phyloP scores from a whole-genome alignment of 2,113 vertebrate genomes.

The Neolamprologus sp. region DNA sequence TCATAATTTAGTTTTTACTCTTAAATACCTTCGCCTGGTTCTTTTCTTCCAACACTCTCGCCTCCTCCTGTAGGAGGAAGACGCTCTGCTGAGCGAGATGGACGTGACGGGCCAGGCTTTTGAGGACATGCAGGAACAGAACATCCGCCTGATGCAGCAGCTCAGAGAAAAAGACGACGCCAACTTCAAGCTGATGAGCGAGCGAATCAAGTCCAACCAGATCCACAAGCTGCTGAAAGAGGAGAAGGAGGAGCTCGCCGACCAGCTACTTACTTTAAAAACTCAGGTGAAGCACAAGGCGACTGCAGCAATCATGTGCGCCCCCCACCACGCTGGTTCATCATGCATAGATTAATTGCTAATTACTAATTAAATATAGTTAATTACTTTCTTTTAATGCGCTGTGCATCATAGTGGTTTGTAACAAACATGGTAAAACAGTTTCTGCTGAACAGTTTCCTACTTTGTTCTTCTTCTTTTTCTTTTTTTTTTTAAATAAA shows the following conservation, averaged over 20 bases:
- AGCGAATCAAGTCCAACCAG: constrained; percentile 96
- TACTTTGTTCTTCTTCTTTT: rapidly evolving
- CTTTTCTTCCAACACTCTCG: background rate
- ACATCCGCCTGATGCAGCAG: constrained; percentile 96
- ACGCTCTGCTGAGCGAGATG: constrained; percentile 95
- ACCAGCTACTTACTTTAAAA: constrained; percentile 91
- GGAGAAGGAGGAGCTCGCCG: constrained; percentile 94
- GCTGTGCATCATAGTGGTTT: background rate
- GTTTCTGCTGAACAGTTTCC: background rate
- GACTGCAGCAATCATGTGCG: rapidly evolving
- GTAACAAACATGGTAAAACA: background rate
- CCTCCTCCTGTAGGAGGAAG: constrained; percentile 80
- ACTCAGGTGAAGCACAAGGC: constrained; percentile 78
- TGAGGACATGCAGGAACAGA: constrained; percentile 99
- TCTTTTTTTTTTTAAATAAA: background rate
- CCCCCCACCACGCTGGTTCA: background rate
- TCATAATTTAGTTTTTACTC: background rate
- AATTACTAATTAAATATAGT: background rate
- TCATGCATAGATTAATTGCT: background rate
- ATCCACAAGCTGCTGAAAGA: constrained; percentile 97
- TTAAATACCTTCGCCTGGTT: rapidly evolving
- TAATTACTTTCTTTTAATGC: rapidly evolving
- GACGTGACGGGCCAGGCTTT: constrained; percentile 98
- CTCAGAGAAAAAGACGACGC: constrained; percentile 95
- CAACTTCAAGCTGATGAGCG: constrained; percentile 98